phyloP scores from a whole-genome alignment of 1,140 invertebrate species.

The Acromyrmex heyeri region DNA sequence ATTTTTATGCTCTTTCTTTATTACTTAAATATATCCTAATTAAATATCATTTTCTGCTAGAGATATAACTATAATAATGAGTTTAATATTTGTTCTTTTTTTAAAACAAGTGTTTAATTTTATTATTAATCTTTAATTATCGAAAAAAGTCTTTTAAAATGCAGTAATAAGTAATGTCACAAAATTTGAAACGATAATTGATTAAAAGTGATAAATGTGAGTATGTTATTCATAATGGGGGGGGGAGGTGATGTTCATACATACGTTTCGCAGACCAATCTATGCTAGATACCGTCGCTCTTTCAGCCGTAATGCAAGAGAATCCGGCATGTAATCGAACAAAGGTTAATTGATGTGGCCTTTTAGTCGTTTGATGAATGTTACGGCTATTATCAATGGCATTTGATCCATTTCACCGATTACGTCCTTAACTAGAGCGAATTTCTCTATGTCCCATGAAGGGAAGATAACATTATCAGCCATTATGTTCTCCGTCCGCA shows the following conservation, averaged over 20 bases:
- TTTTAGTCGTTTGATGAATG: slow-evolving; percentile 61
- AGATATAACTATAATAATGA: not conserved
- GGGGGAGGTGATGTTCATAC: not conserved
- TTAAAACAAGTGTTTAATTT: not conserved
- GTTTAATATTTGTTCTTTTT: not conserved
- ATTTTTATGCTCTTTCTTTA: not conserved
- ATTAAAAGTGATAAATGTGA: not conserved
- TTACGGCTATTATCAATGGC: slow-evolving; percentile 64
- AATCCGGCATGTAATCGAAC: slow-evolving; percentile 53
- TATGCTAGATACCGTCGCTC: slow-evolving; percentile 47
- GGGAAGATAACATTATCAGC: slow-evolving; percentile 51
- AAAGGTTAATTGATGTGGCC: slow-evolving; percentile 60
- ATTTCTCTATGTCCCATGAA: slow-evolving; percentile 44
- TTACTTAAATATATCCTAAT: slow-evolving; percentile 11
- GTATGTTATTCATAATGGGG: not conserved
- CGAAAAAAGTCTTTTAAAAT: not conserved
- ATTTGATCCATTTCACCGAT: slow-evolving; percentile 63
- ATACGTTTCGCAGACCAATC: not conserved
- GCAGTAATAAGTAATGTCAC: not conserved
- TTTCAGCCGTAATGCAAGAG: slow-evolving; percentile 45
- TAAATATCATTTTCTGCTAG: not conserved
- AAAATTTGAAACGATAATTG: not conserved
- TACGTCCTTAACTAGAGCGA: slow-evolving; percentile 58
- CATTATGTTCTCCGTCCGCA: slow-evolving; percentile 7
- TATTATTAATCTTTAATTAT: not conserved